These are phyloP conservation scores for Spongilla lacustris DNA, from an alignment of 37 sponge, comb jelly and placozoan genomes.

Conservation along the genomic window DNA sequence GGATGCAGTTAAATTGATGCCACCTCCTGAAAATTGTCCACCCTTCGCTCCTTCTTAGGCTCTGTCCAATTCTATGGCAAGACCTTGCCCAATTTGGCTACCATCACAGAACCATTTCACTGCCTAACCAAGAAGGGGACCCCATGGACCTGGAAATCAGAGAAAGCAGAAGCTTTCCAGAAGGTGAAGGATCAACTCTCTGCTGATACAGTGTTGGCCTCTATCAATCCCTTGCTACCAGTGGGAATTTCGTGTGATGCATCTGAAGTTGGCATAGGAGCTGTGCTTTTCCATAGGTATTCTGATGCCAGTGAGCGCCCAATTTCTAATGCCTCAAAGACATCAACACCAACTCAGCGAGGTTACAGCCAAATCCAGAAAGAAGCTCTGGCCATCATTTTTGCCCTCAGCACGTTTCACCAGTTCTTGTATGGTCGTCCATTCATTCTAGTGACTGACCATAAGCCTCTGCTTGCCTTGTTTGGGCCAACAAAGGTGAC, in stretches of 20 bases:
- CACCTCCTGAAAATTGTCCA: too few relatives aligned
- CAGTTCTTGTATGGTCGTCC: constrained; percentile 62
- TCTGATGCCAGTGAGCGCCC: constrained; percentile 44
- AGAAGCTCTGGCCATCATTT: constrained; percentile 48
- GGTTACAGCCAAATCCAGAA: constrained; percentile 68
- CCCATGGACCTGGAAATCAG: too few relatives aligned
- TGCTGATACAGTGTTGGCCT: constrained; percentile 16
- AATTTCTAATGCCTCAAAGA: constrained; percentile 64
- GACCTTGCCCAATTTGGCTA: too few relatives aligned
- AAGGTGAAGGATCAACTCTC: too few relatives aligned
- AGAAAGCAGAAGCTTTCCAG: too few relatives aligned
- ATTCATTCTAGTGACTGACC: constrained; percentile 62
- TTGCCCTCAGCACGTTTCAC: constrained; percentile 56
- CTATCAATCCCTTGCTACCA: constrained; percentile 25
- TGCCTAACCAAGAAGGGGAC: too few relatives aligned
- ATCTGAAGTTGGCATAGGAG: constrained; percentile 52
- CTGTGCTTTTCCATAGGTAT: constrained; percentile 52
- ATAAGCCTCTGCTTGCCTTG: constrained; percentile 49
- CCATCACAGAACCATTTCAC: too few relatives aligned
- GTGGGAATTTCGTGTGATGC: constrained; percentile 39
- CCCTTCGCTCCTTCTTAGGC: too few relatives aligned
- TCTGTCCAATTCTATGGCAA: too few relatives aligned
- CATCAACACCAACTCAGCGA: constrained; percentile 29
- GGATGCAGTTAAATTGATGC: too few relatives aligned
- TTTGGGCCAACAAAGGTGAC: constrained; percentile 43